Evolutionary conservation across 2,797 vertebrate species (phyloP).

Genomic region (Hephaestus fuliginosus): DNA sequence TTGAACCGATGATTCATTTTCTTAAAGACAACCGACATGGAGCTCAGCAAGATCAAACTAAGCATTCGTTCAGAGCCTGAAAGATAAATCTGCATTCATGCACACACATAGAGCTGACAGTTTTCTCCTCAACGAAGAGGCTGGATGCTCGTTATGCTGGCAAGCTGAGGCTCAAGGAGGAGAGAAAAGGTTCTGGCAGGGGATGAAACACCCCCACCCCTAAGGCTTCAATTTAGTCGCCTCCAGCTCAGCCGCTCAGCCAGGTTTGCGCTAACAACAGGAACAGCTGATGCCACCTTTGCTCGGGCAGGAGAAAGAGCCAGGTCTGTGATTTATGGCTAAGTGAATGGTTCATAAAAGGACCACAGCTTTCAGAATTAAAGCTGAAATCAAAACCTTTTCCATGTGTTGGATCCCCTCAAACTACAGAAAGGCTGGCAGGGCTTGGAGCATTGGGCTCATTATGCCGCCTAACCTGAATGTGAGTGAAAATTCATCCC

Average conservation of each 20-base stretch:
- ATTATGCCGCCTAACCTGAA: not conserved
- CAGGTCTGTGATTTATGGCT: slow-evolving; percentile 28
- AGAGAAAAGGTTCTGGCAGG: slow-evolving; percentile 61
- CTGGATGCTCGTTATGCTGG: slow-evolving; percentile 50
- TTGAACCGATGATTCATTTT: not conserved
- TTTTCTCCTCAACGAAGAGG: slow-evolving; percentile 35
- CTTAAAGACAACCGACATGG: not conserved
- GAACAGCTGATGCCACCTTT: slow-evolving; percentile 67
- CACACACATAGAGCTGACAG: slow-evolving; percentile 21
- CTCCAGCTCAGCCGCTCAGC: slow-evolving; percentile 58
- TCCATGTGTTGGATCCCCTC: not conserved
- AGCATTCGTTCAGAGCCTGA: slow-evolving; percentile 14
- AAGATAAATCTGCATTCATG: slow-evolving; percentile 33
- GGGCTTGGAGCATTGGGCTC: not conserved
- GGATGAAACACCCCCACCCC: slow-evolving; percentile 62
- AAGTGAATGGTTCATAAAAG: slow-evolving; percentile 33
- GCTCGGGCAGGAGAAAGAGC: slow-evolving; percentile 35
- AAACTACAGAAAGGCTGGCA: not conserved
- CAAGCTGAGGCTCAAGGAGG: slow-evolving; percentile 45
- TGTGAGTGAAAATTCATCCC: not conserved
- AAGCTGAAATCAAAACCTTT: slow-evolving; percentile 32
- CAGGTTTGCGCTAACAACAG: slow-evolving; percentile 56
- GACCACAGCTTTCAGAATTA: slow-evolving; percentile 38
- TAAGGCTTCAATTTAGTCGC: slow-evolving; percentile 62
- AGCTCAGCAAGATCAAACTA: slow-evolving; percentile 9